Evolutionary conservation across 2,888 invertebrate species (phyloP).

Genomic region (Saturnia pavonia): DNA sequence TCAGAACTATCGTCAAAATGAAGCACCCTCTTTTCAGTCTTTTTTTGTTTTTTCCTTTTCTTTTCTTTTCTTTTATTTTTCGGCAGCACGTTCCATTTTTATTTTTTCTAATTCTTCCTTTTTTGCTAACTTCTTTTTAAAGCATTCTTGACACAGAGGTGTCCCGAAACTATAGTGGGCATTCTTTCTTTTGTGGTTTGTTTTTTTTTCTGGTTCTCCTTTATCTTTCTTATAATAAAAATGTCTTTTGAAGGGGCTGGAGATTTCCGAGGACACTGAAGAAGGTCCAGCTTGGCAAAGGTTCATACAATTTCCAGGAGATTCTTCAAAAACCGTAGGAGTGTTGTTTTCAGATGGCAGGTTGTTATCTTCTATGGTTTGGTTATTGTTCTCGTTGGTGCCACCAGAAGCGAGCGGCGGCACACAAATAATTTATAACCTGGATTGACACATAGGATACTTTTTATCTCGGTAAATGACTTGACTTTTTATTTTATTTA

Average conservation of each 20-base stretch:
- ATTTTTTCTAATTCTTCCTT: conserved; percentile 26
- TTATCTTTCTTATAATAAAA: conserved; percentile 24
- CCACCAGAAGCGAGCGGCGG: conserved; percentile 25
- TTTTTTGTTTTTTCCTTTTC: conserved; percentile 22
- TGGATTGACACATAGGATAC: too few species aligned
- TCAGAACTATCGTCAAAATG: conserved; percentile 23
- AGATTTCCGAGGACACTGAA: conserved; percentile 22
- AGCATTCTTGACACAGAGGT: conserved; percentile 27
- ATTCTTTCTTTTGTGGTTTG: conserved; percentile 26
- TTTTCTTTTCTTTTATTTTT: conserved; percentile 25
- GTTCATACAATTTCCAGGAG: conserved; percentile 22
- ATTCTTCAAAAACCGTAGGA: conserved; percentile 21
- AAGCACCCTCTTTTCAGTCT: conserved; percentile 21
- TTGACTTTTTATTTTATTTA: too few species aligned
- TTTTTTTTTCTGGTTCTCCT: conserved; percentile 24
- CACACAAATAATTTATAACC: too few species aligned
- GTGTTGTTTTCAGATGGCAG: conserved; percentile 22
- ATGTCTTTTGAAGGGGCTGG: conserved; percentile 28
- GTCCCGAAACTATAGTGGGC: conserved; percentile 26
- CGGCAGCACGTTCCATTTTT: conserved; percentile 26
- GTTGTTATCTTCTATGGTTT: conserved; percentile 23
- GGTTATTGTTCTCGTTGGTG: conserved; percentile 22
- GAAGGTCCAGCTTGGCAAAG: conserved; percentile 27
- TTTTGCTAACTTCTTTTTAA: conserved; percentile 27
- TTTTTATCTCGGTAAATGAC: too few species aligned